Evolutionary conservation across 35 echinoderm and acorn worm genomes (phyloP).

Genomic region (Nesometra sesokonis): DNA sequence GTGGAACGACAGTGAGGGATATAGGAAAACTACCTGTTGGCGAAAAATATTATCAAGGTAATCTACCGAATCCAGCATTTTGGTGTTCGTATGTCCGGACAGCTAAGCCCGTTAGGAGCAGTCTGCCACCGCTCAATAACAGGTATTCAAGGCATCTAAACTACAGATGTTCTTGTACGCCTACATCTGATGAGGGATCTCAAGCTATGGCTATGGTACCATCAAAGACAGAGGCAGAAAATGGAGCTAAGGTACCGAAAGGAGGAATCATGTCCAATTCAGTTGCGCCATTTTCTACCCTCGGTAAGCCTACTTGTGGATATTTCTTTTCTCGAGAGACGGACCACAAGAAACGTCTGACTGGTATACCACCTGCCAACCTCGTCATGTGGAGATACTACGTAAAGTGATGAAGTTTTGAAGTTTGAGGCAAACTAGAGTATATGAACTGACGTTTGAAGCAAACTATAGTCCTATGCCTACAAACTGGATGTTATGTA

Average conservation of each 20-base stretch:
- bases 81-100: conserved; percentile 49
- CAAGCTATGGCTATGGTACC: neutral
- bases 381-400: conserved; percentile 91
- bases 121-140: neutral
- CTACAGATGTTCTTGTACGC: neutral
- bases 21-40: conserved; percentile 35
- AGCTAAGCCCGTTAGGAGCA: neutral
- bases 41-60: conserved; percentile 30
- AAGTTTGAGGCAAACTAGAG: too few species aligned
- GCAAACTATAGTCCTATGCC: too few species aligned
- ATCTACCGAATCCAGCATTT: conserved; percentile 80
- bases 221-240: neutral
- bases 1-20: conserved; percentile 40
- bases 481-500: too few species aligned
- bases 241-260: neutral
- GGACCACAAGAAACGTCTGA: conserved; percentile 73
- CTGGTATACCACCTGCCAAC: conserved; percentile 77
- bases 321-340: conserved; percentile 77
- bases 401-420: conserved; percentile 38
- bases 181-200: neutral
- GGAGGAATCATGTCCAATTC: conserved; percentile 61
- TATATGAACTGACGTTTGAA: too few species aligned
- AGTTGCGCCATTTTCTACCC: conserved; percentile 82
- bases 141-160: conserved; percentile 26
- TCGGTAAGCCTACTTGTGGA: conserved; percentile 82